phyloP scores from a whole-genome alignment of 2,113 vertebrate genomes.

The Pteropus alecto region DNA sequence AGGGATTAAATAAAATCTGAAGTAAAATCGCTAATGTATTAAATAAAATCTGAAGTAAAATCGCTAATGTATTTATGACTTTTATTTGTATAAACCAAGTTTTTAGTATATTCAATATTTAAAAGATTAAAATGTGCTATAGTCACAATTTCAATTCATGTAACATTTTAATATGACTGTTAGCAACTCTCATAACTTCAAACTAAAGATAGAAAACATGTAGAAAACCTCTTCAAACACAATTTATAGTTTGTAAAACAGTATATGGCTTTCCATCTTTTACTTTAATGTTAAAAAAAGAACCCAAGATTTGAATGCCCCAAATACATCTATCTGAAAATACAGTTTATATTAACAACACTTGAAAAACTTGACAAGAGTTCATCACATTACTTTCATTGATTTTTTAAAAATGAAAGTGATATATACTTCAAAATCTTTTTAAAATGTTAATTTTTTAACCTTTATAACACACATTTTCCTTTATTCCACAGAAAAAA shows the following conservation, averaged over 20 bases:
- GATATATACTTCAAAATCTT: neutral
- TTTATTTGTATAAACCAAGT: neutral
- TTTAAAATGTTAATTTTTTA: neutral
- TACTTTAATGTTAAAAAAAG: neutral
- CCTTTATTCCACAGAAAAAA: neutral
- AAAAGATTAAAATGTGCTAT: neutral
- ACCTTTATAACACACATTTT: neutral
- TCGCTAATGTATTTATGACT: neutral
- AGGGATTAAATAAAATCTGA: neutral
- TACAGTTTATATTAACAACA: neutral
- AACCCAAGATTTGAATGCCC: neutral
- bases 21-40: neutral
- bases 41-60: neutral
- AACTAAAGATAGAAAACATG: neutral
- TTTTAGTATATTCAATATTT: neutral
- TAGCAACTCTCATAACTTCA: neutral
- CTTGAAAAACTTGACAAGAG: neutral
- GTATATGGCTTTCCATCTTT: neutral
- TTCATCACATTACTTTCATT: neutral
- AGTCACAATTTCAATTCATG: neutral
- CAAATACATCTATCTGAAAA: neutral
- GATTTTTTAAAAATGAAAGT: slow-evolving; percentile 20
- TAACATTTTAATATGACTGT: neutral
- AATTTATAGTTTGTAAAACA: neutral
- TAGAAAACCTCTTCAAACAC: neutral